phyloP scores from a whole-genome alignment of 2,888 invertebrate species.

The Carterocephalus palaemon region DNA sequence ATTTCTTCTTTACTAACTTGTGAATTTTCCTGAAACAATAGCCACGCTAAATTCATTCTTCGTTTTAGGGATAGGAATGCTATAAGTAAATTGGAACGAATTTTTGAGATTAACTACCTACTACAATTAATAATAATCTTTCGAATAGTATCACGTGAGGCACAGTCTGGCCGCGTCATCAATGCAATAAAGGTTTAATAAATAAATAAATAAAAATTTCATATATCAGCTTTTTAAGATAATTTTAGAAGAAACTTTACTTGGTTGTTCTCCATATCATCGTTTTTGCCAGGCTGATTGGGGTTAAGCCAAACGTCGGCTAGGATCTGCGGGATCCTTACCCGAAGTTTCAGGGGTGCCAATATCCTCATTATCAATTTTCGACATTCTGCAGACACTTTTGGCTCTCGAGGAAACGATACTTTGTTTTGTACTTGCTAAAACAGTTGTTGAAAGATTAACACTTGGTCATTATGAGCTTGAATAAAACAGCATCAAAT shows the following conservation, averaged over 20 bases:
- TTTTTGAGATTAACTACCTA: no score
- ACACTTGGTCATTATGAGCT: not conserved
- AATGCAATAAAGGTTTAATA: no score
- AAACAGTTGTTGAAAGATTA: slow-evolving; percentile 15
- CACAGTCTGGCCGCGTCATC: no score
- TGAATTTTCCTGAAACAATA: slow-evolving; percentile 53
- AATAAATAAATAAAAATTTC: no score
- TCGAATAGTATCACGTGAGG: no score
- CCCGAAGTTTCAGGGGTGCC: slow-evolving; percentile 82
- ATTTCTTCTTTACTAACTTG: slow-evolving; percentile 67
- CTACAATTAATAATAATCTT: no score
- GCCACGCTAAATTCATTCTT: not conserved
- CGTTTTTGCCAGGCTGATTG: slow-evolving; percentile 57
- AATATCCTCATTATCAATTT: slow-evolving; percentile 84
- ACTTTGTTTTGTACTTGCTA: slow-evolving; percentile 87
- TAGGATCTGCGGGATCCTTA: slow-evolving; percentile 82
- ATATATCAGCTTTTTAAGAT: no score
- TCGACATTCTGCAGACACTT: slow-evolving; percentile 81
- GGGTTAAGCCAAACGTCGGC: slow-evolving; percentile 82
- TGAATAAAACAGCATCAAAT: no score
- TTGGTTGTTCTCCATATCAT: slow-evolving; percentile 46
- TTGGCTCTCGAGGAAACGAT: slow-evolving; percentile 82
- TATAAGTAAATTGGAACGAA: no score
- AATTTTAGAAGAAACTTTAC: slow-evolving; percentile 20
- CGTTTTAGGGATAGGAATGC: no score